phyloP scores from a whole-genome alignment of 2,888 invertebrate genomes.

The Ormyrus thymus region DNA sequence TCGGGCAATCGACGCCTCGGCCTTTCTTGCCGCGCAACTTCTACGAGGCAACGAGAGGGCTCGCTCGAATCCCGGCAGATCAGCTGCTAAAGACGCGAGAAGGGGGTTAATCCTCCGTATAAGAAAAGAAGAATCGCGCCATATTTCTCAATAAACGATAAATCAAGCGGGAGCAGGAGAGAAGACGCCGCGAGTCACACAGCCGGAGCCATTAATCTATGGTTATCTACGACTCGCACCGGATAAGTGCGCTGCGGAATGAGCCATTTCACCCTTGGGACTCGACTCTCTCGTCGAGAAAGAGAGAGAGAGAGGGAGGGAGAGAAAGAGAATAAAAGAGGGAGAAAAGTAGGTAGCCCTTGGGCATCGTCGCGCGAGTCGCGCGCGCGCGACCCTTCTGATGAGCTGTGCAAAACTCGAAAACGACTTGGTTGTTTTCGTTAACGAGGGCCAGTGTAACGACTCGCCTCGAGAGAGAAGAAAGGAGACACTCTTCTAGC shows the following conservation, averaged over 20 bases:
- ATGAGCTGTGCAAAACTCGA: slow-evolving; percentile 69
- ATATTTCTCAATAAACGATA: slow-evolving; percentile 75
- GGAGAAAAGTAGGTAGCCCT: slow-evolving; percentile 60
- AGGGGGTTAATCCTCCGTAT: slow-evolving; percentile 69
- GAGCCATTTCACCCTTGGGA: slow-evolving; percentile 73
- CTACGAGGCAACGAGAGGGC: neutral
- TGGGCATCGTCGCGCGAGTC: slow-evolving; percentile 64
- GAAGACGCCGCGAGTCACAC: slow-evolving; percentile 61
- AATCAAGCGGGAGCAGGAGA: slow-evolving; percentile 64
- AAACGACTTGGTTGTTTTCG: slow-evolving; percentile 55
- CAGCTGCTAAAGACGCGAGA: slow-evolving; percentile 41
- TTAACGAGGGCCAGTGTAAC: slow-evolving; percentile 51
- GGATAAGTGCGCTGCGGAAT: slow-evolving; percentile 74
- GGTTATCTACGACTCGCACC: slow-evolving; percentile 73
- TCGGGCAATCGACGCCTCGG: slow-evolving; percentile 48
- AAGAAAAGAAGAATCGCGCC: slow-evolving; percentile 62
- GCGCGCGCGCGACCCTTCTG: slow-evolving; percentile 57
- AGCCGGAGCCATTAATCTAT: slow-evolving; percentile 73
- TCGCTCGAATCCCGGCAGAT: neutral
- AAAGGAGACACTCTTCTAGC: slow-evolving; percentile 2
- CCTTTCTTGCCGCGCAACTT: slow-evolving; percentile 7
- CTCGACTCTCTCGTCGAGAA: too few species aligned
- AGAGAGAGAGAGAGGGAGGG: too few species aligned
- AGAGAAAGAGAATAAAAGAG: neutral
- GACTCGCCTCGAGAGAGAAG: slow-evolving; percentile 23